Evolutionary conservation across 2,888 invertebrate species (phyloP).

Genomic region (Panopea generosa): DNA sequence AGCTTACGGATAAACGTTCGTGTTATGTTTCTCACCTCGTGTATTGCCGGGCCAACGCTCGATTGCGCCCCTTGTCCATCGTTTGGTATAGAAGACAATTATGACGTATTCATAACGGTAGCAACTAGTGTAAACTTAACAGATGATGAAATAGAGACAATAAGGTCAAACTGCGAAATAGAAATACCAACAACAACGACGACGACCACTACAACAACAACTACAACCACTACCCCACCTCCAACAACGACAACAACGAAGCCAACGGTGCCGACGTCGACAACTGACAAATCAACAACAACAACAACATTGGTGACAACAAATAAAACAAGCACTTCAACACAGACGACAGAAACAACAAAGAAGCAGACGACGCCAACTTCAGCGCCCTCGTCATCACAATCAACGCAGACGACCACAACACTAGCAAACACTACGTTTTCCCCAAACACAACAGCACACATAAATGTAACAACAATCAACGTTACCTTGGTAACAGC

Average conservation of each 20-base stretch:
- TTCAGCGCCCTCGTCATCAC: not conserved
- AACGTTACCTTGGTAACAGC: not conserved
- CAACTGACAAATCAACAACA: not conserved
- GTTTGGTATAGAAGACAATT: slow-evolving; percentile 35
- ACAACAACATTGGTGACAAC: not conserved
- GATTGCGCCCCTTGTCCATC: slow-evolving; percentile 52
- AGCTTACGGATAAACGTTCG: too few relatives aligned
- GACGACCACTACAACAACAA: slow-evolving; percentile 34
- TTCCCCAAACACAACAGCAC: not conserved
- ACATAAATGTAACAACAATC: not conserved
- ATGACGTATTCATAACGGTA: slow-evolving; percentile 32
- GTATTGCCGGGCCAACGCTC: not conserved
- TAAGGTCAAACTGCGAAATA: slow-evolving; percentile 35
- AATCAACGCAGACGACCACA: slow-evolving; percentile 1
- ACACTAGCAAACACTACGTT: not conserved
- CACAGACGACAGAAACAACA: not conserved
- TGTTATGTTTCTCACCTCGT: too few relatives aligned
- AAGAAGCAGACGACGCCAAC: not conserved
- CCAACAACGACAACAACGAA: slow-evolving; percentile 7
- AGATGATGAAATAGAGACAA: slow-evolving; percentile 19
- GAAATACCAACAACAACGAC: slow-evolving; percentile 55
- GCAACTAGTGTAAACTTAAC: slow-evolving; percentile 19
- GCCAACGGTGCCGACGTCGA: not conserved
- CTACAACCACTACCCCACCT: slow-evolving; percentile 25
- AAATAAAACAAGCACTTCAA: not conserved